Evolutionary conservation across 2,888 invertebrate species (phyloP).

Genomic region (Cantharis rufa): DNA sequence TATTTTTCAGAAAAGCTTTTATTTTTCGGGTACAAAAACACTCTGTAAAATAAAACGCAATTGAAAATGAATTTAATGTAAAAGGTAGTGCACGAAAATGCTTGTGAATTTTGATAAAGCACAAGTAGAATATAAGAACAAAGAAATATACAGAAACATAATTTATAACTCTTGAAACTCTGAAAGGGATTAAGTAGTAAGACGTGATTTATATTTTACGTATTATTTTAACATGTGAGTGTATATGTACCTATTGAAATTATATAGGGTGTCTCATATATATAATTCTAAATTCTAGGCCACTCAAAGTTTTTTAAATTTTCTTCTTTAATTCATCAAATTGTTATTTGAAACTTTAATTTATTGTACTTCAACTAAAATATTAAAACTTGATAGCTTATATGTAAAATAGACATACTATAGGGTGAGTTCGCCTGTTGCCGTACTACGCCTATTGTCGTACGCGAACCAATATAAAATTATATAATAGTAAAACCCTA

Average conservation of each 20-base stretch:
- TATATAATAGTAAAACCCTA: too few relatives aligned
- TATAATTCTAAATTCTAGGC: not conserved
- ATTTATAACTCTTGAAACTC: not conserved
- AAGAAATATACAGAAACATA: slow-evolving; percentile 3
- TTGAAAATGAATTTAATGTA: not conserved
- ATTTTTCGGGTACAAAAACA: not conserved
- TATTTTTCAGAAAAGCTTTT: not conserved
- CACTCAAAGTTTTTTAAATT: not conserved
- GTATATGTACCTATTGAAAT: not conserved
- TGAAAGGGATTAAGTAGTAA: not conserved
- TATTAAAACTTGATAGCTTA: too few relatives aligned
- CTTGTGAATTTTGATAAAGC: not conserved
- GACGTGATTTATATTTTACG: not conserved
- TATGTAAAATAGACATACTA: too few relatives aligned
- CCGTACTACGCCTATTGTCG: too few relatives aligned
- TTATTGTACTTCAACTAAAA: too few relatives aligned
- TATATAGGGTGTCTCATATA: not conserved
- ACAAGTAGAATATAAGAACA: slow-evolving; percentile 2
- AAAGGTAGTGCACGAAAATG: not conserved
- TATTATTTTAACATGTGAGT: not conserved
- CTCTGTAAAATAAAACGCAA: not conserved
- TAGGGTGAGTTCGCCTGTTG: too few relatives aligned
- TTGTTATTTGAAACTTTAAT: too few relatives aligned
- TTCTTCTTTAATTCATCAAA: too few relatives aligned
- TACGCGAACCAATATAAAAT: too few relatives aligned